Evolutionary conservation across 1,140 invertebrate species (phyloP).

Genomic region (Mizuhopecten yessoensis): DNA sequence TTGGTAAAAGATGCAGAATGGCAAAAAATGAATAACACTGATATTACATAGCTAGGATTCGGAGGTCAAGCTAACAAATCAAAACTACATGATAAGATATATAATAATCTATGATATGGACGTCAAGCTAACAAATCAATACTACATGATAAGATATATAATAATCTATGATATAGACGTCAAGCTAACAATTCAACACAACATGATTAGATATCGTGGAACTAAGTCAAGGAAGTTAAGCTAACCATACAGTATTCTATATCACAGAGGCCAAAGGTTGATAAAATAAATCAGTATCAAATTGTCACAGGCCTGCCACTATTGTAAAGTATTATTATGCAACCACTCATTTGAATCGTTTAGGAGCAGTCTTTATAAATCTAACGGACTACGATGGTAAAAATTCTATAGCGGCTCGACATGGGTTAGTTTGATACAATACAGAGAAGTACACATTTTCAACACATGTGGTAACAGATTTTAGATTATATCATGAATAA

Average conservation of each 20-base stretch:
- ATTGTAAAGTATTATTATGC: background rate
- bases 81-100: background rate
- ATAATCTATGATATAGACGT: too few species aligned
- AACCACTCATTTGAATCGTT: background rate
- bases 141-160: background rate
- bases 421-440: background rate
- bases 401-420: background rate
- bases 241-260: too few species aligned
- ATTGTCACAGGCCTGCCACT: background rate
- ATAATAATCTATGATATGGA: too few species aligned
- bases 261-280: background rate
- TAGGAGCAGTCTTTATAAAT: background rate
- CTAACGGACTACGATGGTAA: background rate
- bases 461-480: background rate
- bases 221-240: too few species aligned
- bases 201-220: background rate
- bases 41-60: too few species aligned
- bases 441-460: background rate
- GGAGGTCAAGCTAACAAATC: background rate
- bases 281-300: background rate
- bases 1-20: too few species aligned
- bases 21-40: too few species aligned
- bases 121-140: background rate
- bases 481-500: background rate
- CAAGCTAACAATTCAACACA: background rate